Evolutionary conservation across 1,140 invertebrate genomes (phyloP).

Genomic region (Radopholus similis): DNA sequence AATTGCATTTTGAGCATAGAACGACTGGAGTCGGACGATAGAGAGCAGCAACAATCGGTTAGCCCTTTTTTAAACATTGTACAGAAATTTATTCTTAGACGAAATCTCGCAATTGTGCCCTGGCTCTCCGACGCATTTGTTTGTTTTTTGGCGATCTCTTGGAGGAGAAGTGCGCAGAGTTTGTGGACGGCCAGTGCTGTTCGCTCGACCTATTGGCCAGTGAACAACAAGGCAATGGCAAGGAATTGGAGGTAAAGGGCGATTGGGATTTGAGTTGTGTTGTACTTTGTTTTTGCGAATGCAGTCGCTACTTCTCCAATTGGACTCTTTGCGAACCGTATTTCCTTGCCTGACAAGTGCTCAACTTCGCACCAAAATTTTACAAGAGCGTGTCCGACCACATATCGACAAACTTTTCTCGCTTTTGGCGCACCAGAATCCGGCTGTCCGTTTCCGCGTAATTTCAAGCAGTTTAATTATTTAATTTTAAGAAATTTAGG

Average conservation of each 20-base stretch:
- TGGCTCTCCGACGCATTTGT: slow-evolving; percentile 21
- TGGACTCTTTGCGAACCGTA: slow-evolving; percentile 33
- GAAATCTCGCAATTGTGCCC: slow-evolving; percentile 34
- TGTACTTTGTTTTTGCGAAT: slow-evolving; percentile 3
- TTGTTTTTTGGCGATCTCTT: slow-evolving; percentile 23
- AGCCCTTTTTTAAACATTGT: too few relatives aligned
- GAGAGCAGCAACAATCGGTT: neutral
- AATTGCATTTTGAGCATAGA: neutral
- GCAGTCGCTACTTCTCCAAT: slow-evolving; percentile 30
- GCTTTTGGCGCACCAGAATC: slow-evolving; percentile 30
- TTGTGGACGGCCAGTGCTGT: slow-evolving; percentile 12
- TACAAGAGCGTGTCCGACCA: neutral
- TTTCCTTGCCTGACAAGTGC: neutral
- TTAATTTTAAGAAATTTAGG: neutral
- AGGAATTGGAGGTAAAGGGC: slow-evolving; percentile 22
- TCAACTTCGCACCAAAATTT: neutral
- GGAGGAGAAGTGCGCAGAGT: slow-evolving; percentile 25
- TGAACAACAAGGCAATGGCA: slow-evolving; percentile 2
- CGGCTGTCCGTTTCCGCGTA: slow-evolving; percentile 35
- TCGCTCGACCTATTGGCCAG: neutral
- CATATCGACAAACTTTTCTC: neutral
- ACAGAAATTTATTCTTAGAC: neutral
- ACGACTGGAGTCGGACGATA: neutral
- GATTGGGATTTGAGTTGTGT: neutral
- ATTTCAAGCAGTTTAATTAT: neutral